Evolutionary conservation across 1,140 invertebrate species (phyloP), one percentile per base, ranked within the genome.

Genomic region (Lucilia sericata): DNA sequence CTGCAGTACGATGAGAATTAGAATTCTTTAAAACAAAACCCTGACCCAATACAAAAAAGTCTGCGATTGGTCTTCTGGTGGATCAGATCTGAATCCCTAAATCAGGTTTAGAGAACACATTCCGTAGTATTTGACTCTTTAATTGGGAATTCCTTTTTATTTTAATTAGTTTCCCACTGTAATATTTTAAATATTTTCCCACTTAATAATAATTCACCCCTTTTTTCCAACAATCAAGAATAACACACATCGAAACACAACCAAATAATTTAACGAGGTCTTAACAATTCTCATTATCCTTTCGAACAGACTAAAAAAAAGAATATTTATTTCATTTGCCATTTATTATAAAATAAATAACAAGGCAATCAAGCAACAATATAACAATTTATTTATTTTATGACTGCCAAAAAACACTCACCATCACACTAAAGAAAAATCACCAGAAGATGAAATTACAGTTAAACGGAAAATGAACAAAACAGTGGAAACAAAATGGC

Each of bases 381-480:
- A 89, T 88, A 89, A 89, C 89, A 90, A 90, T 90, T 90, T 89
- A 90, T 90, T 90, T 90, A 89, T 89, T 90, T 90, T 89, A 90
- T 89, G 89, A 90, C 83, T 83, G 85, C 85, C 75, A 84, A 76
- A 83, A 82, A 81, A 84, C 75, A 85, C 55, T n/a, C 55, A 60
- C 42, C 14, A 14, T 17, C 13, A 60, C 51, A 60, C 51, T 7
- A 14, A 42, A 42, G 42, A 42, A 42, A 42, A 42, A 42, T 42
- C 42, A 60, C 51, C 14, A 60, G 55, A n/a, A 60, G 1, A 60
- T 17, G 55, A 60, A 60, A 60, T 60, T 60, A 60, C 55, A 60
- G 55, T 60, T 60, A 60, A 60, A 60, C 55, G 55, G 19, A 70
- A 25, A 21, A 21, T 19, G 19, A 70, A 70, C 65, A 25, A 70